Conservation (phyloP, 2,797 vertebrate genomes). For the Mormyrops boulengeri region DNA sequence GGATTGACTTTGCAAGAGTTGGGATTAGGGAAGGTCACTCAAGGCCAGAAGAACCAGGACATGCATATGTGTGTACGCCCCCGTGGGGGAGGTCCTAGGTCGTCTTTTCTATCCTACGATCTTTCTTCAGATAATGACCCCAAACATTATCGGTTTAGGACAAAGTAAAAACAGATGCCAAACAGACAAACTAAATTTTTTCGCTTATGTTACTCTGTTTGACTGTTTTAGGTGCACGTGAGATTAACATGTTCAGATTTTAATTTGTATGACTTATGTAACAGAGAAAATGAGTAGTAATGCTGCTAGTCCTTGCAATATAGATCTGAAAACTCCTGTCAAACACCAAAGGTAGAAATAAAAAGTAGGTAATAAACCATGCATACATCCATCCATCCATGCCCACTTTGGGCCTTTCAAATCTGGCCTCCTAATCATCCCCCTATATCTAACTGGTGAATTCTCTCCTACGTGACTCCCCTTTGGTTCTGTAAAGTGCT, state of each 20-base stretch:
- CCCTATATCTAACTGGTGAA: neutral
- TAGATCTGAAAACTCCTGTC: neutral
- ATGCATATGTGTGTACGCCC: neutral
- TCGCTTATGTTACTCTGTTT: neutral
- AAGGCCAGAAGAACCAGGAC: neutral
- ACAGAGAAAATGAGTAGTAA: neutral
- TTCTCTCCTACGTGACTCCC: neutral
- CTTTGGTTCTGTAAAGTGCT: neutral
- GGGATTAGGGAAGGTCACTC: neutral
- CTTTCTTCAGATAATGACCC: neutral
- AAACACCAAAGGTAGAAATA: neutral
- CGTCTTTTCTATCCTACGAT: neutral
- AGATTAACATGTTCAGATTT: neutral
- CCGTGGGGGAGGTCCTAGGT: neutral
- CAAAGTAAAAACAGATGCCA: neutral
- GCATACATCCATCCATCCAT: neutral
- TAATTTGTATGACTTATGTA: neutral
- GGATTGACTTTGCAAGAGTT: neutral
- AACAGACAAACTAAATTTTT: neutral
- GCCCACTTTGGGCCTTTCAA: neutral
- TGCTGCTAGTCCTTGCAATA: neutral
- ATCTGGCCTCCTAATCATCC: neutral
- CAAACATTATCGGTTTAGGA: neutral
- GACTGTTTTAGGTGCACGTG: neutral
- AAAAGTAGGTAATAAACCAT: neutral